Base-by-base conservation (phyloP, 30 jellyfish, hydroid and myxozoan genomes). In the Aurelia aurita complex sp. Pacific region DNA sequence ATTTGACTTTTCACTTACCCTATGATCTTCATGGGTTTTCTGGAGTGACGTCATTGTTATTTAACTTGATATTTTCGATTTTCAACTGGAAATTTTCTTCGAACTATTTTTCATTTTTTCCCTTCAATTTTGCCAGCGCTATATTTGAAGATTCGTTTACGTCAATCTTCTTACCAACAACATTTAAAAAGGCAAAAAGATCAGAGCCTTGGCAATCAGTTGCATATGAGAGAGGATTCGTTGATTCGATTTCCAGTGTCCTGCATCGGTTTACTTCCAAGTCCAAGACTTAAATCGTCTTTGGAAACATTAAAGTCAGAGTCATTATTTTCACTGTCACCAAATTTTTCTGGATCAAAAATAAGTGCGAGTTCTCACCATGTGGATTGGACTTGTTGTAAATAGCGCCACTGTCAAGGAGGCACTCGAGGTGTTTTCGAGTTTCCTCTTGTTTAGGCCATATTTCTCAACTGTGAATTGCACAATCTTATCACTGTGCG, bases 201-300 rank as follows among this genome's bases (percentile, higher is more conserved):
- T 54, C 65, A 54, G 65, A 54, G 65, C 74, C 74, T 64, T 64
- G 74, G 34, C n/a, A 64, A 64, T 64, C 74, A 64, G 13, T 64
- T 64, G 74, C 74, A 14, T 64, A 16, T 64, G 74, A 64, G 74
- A 64, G 74, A 64, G 74, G 65, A 54, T 54, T 54, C 16, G 65
- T 54, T 54, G 65, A 54, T 54, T 54, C 65, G 65, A 54, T 23
- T 54, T 64, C 74, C 34, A 64, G 74, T 32, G 32, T 19, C 74
- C 74, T 64, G 74, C 74, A 64, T 23, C 29, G 29, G 29, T 23
- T 23, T 23, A 23, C 29, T 23, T 23, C 29, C 29, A 23, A 23
- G 29, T 64, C 74, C 74, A 64, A 64, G 74, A 64, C 74, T 64
- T 64, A 64, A 64, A 64, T 64, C 74, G 74, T 64, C 74, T 14